These are phyloP conservation scores for Ladona fulva DNA, from an alignment of 1,140 invertebrate species.

Conservation along the genomic window DNA sequence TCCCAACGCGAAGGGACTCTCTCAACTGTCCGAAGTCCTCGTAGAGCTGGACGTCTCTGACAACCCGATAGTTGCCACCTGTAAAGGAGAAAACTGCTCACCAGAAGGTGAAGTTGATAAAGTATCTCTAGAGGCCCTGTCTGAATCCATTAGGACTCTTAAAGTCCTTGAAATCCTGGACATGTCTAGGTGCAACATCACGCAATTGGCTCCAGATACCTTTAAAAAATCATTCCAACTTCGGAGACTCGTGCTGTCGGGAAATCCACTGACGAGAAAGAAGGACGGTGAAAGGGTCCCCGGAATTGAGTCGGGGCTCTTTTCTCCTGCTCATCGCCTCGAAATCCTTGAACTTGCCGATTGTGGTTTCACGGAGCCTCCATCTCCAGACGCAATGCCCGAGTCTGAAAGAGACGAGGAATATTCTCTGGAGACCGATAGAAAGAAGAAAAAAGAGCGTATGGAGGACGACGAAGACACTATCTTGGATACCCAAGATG, in stretches of 20 bases:
- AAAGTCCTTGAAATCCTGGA: background rate
- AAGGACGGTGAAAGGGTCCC: constrained; percentile 46
- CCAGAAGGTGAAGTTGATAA: background rate
- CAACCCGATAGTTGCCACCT: background rate
- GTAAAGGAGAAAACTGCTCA: background rate
- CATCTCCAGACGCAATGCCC: background rate
- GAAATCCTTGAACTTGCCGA: constrained; percentile 57
- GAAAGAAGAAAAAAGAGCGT: background rate
- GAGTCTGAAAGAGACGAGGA: background rate
- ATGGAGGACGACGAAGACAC: background rate
- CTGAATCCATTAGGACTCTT: background rate
- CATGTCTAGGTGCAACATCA: background rate
- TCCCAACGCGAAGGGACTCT: background rate
- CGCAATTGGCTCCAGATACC: constrained; percentile 49
- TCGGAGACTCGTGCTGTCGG: constrained; percentile 52
- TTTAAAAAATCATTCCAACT: constrained; percentile 58
- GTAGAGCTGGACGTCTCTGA: background rate
- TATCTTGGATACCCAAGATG: background rate
- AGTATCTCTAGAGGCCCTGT: background rate
- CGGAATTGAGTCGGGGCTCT: constrained; percentile 55
- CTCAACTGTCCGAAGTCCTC: background rate
- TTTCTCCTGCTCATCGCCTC: constrained; percentile 54
- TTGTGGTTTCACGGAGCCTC: constrained; percentile 50
- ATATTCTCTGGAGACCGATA: background rate
- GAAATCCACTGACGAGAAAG: constrained; percentile 57